A percentile compares a stretch with the other conserved stretches of the same genome.
These are phyloP conservation scores for Cromileptes altivelis DNA, from an alignment of 2,113 vertebrate genomes.

Conservation along the genomic window DNA sequence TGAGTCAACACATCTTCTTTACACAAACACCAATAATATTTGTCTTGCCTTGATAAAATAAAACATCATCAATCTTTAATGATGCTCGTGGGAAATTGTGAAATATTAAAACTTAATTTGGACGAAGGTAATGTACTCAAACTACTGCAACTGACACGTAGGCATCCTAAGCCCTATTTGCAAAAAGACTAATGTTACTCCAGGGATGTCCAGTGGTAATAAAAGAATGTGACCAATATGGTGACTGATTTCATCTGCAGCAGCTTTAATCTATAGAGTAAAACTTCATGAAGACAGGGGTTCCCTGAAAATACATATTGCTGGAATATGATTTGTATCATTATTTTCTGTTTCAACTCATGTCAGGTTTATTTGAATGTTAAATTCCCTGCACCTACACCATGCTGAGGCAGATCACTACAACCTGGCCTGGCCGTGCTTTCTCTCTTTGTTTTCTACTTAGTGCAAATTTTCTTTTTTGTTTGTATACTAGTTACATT, in stretches of 20 bases:
- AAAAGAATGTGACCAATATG: neutral
- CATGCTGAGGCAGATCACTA: neutral
- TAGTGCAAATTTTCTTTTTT: neutral
- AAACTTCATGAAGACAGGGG: neutral
- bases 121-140: neutral
- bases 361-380: neutral
- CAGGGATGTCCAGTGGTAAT: neutral
- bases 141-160: neutral
- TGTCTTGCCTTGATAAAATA: neutral
- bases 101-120: neutral
- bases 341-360: neutral
- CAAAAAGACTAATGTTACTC: neutral
- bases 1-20: conserved; percentile 14
- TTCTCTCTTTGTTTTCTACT: neutral
- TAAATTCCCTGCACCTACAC: neutral
- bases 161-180: neutral
- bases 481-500: neutral
- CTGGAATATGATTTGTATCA: neutral
- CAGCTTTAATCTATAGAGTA: neutral
- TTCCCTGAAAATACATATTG: too few species aligned
- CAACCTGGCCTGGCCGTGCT: neutral
- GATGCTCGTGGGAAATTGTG: neutral
- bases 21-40: conserved; percentile 7
- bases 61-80: conserved; percentile 15
- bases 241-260: neutral